phyloP scores from a whole-genome alignment of 2,888 invertebrate species.

The Drosophila hamatofila region DNA sequence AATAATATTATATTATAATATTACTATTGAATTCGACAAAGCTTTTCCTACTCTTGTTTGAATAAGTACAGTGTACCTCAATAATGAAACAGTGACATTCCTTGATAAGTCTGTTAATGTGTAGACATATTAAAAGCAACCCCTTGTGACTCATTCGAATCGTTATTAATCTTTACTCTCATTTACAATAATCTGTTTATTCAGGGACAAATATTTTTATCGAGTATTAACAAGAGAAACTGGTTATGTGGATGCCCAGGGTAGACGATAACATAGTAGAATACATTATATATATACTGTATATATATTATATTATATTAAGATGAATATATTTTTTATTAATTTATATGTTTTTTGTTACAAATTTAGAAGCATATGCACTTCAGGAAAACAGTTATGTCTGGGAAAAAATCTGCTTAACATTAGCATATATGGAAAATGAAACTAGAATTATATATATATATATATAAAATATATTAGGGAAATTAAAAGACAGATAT shows the following conservation, averaged over 20 bases:
- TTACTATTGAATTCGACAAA: too few species aligned
- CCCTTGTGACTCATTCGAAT: neutral
- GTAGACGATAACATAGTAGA: neutral
- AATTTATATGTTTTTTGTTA: too few species aligned
- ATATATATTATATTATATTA: neutral
- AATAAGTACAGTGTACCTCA: too few species aligned
- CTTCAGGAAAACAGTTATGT: too few species aligned
- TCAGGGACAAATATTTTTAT: slow-evolving; percentile 2
- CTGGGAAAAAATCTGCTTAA: too few species aligned
- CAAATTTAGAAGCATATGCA: too few species aligned
- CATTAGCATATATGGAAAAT: too few species aligned
- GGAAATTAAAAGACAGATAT: neutral
- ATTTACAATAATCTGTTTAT: neutral
- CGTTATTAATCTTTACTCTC: neutral
- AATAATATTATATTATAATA: too few species aligned
- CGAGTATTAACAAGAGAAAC: neutral
- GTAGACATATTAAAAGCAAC: neutral
- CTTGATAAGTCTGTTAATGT: neutral
- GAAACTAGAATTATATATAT: too few species aligned
- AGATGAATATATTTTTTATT: too few species aligned
- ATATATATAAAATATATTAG: neutral
- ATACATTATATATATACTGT: neutral
- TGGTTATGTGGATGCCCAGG: neutral
- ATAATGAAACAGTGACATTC: neutral
- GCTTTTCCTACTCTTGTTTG: too few species aligned